Evolutionary conservation across 2,888 invertebrate species (phyloP).

Genomic region (Cosmia pyralina): DNA sequence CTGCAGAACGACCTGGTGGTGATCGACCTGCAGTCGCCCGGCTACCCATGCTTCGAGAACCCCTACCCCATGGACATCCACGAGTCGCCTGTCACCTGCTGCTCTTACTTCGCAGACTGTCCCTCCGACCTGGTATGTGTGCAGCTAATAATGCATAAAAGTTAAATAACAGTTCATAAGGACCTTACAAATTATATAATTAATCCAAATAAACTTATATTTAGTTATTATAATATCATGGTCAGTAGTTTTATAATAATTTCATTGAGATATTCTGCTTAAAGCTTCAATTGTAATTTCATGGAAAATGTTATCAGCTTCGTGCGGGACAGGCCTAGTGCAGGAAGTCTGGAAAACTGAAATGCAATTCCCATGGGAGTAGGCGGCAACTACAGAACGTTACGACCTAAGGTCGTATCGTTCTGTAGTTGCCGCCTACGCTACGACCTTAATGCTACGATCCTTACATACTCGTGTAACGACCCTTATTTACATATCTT

Average conservation of each 20-base stretch:
- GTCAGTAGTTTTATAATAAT: too few relatives aligned
- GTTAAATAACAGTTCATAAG: too few relatives aligned
- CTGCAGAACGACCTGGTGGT: conserved; percentile 99
- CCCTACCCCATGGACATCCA: conserved; percentile 99
- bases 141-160: background rate
- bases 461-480: too few relatives aligned
- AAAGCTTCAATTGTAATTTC: background rate
- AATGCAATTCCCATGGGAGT: background rate
- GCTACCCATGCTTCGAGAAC: conserved; percentile 99
- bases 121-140: conserved; percentile 96
- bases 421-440: too few relatives aligned
- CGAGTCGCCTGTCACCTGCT: conserved; percentile 99
- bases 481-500: background rate
- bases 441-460: too few relatives aligned
- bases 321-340: background rate
- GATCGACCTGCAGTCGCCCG: conserved; percentile 98
- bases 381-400: background rate
- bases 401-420: too few relatives aligned
- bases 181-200: too few relatives aligned
- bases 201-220: background rate
- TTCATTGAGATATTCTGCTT: too few relatives aligned
- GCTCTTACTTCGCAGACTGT: conserved; percentile 99
- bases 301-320: background rate
- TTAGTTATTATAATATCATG: background rate
- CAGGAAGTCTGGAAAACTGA: background rate